Conservation (phyloP, 2,888 invertebrate genomes). For the Ichneumoninae sp. region DNA sequence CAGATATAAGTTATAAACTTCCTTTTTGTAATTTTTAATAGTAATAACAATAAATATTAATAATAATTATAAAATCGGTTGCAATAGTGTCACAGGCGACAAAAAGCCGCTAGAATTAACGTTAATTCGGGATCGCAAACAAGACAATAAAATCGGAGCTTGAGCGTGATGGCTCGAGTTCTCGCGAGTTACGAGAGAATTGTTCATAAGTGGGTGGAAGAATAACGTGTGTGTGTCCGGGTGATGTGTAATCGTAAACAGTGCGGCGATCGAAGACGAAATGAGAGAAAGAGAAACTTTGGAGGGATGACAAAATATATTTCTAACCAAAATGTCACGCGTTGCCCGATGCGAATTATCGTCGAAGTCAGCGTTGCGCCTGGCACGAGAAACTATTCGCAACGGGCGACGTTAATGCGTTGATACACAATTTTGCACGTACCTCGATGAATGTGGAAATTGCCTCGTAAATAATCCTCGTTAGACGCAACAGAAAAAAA, state of each 20-base stretch:
- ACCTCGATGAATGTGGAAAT: constrained; percentile 31
- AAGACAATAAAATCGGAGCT: neutral
- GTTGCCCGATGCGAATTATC: neutral
- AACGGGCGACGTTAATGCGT: neutral
- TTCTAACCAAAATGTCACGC: constrained; percentile 52
- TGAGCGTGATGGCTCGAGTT: neutral
- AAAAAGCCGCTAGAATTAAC: neutral
- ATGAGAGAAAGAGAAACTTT: neutral
- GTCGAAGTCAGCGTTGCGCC: neutral
- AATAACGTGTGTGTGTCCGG: neutral
- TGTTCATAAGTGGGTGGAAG: neutral
- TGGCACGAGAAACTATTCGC: neutral
- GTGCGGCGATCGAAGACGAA: neutral
- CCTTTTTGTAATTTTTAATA: too few relatives aligned
- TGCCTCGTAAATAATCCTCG: neutral
- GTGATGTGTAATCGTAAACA: neutral
- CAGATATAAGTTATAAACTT: too few relatives aligned
- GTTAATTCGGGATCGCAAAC: neutral
- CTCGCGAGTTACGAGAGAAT: neutral
- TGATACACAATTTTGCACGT: neutral
- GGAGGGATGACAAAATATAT: neutral
- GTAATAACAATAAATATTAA: too few relatives aligned
- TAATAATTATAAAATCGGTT: neutral
- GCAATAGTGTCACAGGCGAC: neutral
- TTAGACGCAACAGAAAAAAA: neutral